Evolutionary conservation across 2,113 vertebrate genomes (phyloP).

Genomic region (human): GRCh38 chrX:100644001-100644500

Average conservation of each 20-base stretch:
- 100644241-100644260: neutral
- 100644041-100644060: conserved; percentile 27
- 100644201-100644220: conserved; percentile 22
- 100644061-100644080: conserved; percentile 48
- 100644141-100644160: conserved; percentile 56
- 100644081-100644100: conserved; percentile 67
- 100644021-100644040: neutral
- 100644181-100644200: conserved; percentile 39
- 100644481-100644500: neutral
- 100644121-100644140: conserved; percentile 28
- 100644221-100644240: conserved; percentile 17
- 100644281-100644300: conserved; percentile 49
- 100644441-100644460: conserved; percentile 62
- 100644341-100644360: conserved; percentile 73
- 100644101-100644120: neutral
- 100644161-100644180: conserved; percentile 57
- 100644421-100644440: conserved; percentile 61
- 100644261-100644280: neutral
- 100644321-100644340: conserved; percentile 79
- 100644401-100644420: conserved; percentile 72
- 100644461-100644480: conserved; percentile 62
- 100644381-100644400: conserved; percentile 53
- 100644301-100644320: conserved; percentile 68
- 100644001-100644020: neutral
- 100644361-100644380: conserved; percentile 77